These are phyloP conservation scores for Lagopus muta DNA, from an alignment of 2,113 vertebrate genomes.

Conservation along the genomic window DNA sequence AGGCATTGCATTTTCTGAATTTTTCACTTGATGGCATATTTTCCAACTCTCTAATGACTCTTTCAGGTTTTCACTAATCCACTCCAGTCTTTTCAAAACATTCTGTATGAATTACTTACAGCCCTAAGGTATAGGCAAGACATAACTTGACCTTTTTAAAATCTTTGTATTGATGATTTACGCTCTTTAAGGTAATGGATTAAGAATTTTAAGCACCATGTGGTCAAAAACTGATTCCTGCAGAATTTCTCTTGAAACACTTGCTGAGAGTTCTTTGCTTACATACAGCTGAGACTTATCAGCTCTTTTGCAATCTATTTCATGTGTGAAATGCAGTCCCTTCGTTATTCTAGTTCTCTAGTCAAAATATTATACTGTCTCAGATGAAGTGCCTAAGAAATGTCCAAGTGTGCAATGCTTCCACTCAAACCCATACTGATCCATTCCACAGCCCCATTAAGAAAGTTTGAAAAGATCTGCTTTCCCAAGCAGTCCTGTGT, in stretches of 20 bases:
- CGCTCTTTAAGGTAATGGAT: not conserved
- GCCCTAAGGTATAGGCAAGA: not conserved
- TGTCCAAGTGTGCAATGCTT: not conserved
- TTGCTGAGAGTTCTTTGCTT: not conserved
- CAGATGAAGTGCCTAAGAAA: not conserved
- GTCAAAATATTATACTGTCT: not conserved
- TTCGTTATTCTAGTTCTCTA: not conserved
- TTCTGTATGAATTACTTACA: conserved; percentile 3
- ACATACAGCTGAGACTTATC: not conserved
- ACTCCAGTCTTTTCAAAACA: not conserved
- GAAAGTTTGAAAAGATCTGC: not conserved
- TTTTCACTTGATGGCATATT: conserved; percentile 3
- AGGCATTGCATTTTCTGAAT: conserved; percentile 4
- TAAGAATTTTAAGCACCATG: not conserved
- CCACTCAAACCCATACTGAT: not conserved
- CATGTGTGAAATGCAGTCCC: not conserved
- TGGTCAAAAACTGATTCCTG: not conserved
- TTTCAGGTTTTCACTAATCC: conserved; percentile 19
- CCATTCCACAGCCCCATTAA: not conserved
- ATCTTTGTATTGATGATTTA: not conserved
- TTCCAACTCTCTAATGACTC: conserved; percentile 8
- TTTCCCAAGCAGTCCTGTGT: not conserved
- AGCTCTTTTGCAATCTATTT: not conserved
- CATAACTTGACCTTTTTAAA: not conserved
- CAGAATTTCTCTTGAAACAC: not conserved